Conservation (phyloP, 2,113 vertebrate genomes). For the Saimiri boliviensis region DNA sequence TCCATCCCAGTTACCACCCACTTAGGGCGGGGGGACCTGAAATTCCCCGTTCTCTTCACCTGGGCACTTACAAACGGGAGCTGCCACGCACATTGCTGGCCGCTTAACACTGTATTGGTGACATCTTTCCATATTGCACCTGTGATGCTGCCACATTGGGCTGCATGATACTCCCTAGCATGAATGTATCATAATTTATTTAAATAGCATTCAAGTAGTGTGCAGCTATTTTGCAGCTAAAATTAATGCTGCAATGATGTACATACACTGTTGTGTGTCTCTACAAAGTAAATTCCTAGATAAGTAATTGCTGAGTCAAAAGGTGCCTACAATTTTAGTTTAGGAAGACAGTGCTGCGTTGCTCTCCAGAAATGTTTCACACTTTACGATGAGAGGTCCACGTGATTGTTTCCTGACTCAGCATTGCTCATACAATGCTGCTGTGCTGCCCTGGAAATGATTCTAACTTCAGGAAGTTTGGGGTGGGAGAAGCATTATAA, state of each 20-base stretch:
- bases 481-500: background rate
- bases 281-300: background rate
- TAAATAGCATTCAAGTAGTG: background rate
- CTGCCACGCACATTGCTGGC: background rate
- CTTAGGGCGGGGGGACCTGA: accelerated
- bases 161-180: background rate
- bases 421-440: background rate
- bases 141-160: background rate
- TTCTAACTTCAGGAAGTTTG: background rate
- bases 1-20: background rate
- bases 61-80: too few species aligned
- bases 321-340: background rate
- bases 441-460: background rate
- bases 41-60: background rate
- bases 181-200: background rate
- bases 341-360: background rate
- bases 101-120: background rate
- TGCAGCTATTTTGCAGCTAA: background rate
- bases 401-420: background rate
- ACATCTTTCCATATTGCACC: background rate
- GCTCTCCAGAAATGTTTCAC: background rate
- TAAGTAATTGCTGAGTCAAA: background rate
- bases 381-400: background rate
- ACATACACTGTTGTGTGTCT: background rate
- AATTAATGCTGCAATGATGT: background rate